These are phyloP conservation scores for Hypomecis atomaria DNA, from an alignment of 2,888 invertebrate genomes.

Conservation along the genomic window DNA sequence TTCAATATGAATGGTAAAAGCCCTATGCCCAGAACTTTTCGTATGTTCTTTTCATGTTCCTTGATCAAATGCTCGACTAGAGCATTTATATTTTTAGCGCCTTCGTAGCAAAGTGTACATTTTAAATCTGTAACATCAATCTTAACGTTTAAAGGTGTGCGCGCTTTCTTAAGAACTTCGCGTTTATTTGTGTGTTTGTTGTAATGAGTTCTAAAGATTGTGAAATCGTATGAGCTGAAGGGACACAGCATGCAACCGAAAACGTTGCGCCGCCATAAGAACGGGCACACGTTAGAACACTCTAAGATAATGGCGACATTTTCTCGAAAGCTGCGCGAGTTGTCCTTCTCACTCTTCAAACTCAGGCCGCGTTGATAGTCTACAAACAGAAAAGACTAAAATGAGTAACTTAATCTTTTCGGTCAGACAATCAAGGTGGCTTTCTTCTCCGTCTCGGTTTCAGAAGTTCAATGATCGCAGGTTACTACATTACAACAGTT, in stretches of 20 bases:
- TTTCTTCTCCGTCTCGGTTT: not conserved
- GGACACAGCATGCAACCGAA: conserved; percentile 69
- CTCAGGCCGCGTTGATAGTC: conserved; percentile 1
- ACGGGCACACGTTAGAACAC: conserved; percentile 71
- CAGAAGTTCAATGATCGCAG: no score
- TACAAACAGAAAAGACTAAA: conserved; percentile 15
- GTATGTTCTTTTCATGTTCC: not conserved
- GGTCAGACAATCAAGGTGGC: no score
- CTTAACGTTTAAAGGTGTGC: not conserved
- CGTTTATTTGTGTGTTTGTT: not conserved
- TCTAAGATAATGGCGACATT: conserved; percentile 70
- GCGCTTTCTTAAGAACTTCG: not conserved
- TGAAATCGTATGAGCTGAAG: conserved; percentile 9
- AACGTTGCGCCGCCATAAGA: conserved; percentile 66
- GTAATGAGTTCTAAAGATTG: conserved; percentile 3
- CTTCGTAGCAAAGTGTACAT: not conserved
- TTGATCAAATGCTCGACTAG: not conserved
- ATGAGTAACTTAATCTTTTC: not conserved
- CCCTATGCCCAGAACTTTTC: not conserved
- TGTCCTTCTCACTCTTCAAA: not conserved
- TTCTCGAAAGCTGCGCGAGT: conserved; percentile 47
- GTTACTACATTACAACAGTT: no score
- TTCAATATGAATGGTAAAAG: not conserved
- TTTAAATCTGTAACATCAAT: conserved; percentile 1
- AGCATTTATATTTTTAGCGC: not conserved